Evolutionary conservation across 1,140 invertebrate genomes (phyloP), one percentile per base, ranked within the genome.

Genomic region (Pseudachorutes palmiensis): DNA sequence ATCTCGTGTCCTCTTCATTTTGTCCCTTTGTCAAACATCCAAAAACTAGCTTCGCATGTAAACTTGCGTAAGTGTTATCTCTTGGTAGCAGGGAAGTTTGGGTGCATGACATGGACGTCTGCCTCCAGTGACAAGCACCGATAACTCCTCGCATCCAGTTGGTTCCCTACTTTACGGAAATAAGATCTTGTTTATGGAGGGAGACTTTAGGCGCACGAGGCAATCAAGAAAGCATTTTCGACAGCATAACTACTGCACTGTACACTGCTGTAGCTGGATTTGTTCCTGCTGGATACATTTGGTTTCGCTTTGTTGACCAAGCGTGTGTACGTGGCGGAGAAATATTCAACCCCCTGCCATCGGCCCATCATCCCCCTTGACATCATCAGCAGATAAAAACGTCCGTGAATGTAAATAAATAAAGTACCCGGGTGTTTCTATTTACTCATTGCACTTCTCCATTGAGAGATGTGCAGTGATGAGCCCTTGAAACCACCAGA

Each of bases 201-300:
- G 51, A 55, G n/a, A n/a, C n/a, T n/a, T n/a, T n/a, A n/a, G n/a
- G 51, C 51, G 51, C 51, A 55, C 51, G 51, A 55, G 51, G 24
- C 51, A 55, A 41, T 5, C 24, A 55, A 14, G 9, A 55, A 55
- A 55, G 24, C 3, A 22, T 22, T 55, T 9, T 5, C 5, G 36
- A 41, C 24, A 22, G 9, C 12, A 5, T 55, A 55, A 14, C 14
- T 26, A 24, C 51, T n/a, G n/a, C n/a, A n/a, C n/a, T n/a, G n/a
- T n/a, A n/a, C n/a, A n/a, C n/a, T n/a, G n/a, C n/a, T n/a, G n/a
- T n/a, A n/a, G n/a, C n/a, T n/a, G n/a, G n/a, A n/a, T n/a, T n/a
- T n/a, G n/a, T n/a, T n/a, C n/a, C n/a, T n/a, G n/a, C n/a, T n/a
- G n/a, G n/a, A n/a, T n/a, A n/a, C 12, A 16, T 14, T 55, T 55